Conservation (phyloP, 2,797 vertebrate species). For the Cryptoprocta ferox region DNA sequence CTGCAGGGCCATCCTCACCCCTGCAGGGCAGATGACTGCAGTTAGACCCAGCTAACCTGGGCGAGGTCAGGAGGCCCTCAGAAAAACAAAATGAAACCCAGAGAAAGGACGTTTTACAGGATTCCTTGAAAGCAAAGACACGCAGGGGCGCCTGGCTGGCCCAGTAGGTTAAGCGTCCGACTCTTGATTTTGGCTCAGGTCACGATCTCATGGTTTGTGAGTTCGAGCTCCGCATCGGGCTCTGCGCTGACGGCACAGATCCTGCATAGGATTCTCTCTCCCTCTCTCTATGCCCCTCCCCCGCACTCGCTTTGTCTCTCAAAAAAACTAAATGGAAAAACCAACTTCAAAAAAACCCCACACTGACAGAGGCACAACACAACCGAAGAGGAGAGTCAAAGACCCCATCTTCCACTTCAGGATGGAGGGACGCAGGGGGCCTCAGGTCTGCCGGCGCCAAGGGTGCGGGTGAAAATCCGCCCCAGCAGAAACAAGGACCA, state of each 20-base stretch:
- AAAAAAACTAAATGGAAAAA: too few species aligned
- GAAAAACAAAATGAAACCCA: neutral
- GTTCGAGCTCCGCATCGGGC: too few species aligned
- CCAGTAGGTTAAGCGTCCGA: too few species aligned
- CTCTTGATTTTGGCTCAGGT: too few species aligned
- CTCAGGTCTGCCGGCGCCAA: neutral
- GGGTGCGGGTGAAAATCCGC: neutral
- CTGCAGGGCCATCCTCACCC: neutral
- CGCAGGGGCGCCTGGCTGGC: too few species aligned
- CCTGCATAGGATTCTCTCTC: too few species aligned
- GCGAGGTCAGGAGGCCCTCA: neutral
- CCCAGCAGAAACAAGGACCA: neutral
- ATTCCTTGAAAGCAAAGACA: neutral
- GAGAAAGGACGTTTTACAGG: neutral
- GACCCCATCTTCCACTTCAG: neutral
- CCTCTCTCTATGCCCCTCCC: too few species aligned
- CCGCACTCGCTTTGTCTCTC: too few species aligned
- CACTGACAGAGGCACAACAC: neutral
- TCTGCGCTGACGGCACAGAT: too few species aligned
- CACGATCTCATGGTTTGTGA: too few species aligned
- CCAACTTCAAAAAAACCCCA: too few species aligned
- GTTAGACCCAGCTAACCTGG: rapidly evolving
- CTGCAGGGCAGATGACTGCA: neutral
- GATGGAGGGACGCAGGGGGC: rapidly evolving
- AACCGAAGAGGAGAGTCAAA: neutral